These are phyloP conservation scores for Tyria jacobaeae DNA, from an alignment of 2,888 invertebrate species.

Conservation along the genomic window DNA sequence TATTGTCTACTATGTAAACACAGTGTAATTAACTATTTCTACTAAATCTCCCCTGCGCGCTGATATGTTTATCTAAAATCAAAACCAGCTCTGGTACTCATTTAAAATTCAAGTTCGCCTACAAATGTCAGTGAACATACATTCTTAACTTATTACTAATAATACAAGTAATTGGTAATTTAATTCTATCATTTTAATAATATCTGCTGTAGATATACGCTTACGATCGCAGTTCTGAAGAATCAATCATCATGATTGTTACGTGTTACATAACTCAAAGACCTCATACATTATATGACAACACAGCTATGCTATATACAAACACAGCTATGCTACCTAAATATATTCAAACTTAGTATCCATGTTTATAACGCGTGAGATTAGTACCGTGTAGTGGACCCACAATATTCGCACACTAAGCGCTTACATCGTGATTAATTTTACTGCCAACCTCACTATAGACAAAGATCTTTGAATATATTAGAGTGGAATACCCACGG, in stretches of 20 bases:
- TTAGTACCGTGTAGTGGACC: conserved; percentile 68
- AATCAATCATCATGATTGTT: neutral
- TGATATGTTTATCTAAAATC: neutral
- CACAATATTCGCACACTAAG: conserved; percentile 61
- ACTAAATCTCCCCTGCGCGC: neutral
- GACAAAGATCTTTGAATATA: conserved; percentile 25
- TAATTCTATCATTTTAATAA: neutral
- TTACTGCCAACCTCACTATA: conserved; percentile 44
- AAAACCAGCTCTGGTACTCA: neutral
- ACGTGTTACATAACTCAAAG: neutral
- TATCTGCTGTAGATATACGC: too few relatives aligned
- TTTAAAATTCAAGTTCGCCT: neutral
- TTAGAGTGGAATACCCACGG: conserved; percentile 18
- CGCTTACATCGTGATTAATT: conserved; percentile 60
- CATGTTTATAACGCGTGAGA: conserved; percentile 71
- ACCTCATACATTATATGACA: neutral
- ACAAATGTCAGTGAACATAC: neutral
- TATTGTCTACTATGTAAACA: conserved; percentile 73
- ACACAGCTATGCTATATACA: neutral
- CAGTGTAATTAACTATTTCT: conserved; percentile 62
- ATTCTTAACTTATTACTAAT: neutral
- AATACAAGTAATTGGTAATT: neutral
- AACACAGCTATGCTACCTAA: neutral
- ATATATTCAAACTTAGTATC: conserved; percentile 38
- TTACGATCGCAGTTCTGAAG: too few relatives aligned